Evolutionary conservation across 2,797 vertebrate genomes (phyloP), one percentile per base, ranked within the genome.

Genomic region (Dendrocincla tyrannina): DNA sequence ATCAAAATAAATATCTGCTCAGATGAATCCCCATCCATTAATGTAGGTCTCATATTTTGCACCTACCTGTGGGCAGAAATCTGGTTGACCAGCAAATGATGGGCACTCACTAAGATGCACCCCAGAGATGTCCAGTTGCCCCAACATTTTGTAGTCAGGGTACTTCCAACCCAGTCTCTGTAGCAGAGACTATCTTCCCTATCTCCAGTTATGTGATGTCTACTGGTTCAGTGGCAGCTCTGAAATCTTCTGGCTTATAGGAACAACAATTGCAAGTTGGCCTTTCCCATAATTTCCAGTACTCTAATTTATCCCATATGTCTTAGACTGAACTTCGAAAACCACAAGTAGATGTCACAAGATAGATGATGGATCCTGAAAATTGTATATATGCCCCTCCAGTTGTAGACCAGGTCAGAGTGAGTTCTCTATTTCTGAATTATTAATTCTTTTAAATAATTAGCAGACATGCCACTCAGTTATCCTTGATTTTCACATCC

Each of bases 391-490:
- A 74, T 81, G 79, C 46, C 86, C 58, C 93, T 96, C 55, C 64
- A 92, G 58, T 62, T 73, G 41, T 28, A 89, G 88, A 60, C 46
- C 32, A 66, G 91, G 93, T 96, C 92, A 95, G 66, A 88, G 49
- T 2, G 24, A 84, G 42, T 81, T 92, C 78, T 88, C 74, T 79
- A 55, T 79, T 92, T 92, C 77, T 97, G 63, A 95, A 88, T 91
- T 94, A 94, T 93, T 94, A 95, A 96, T 96, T 88, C 80, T 60
- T 94, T 95, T 95, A 96, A 93, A 94, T 96, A 96, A 97, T 97
- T 97, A 97, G 88, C 79, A 96, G 92, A 91, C 93, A 96, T 81
- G 94, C 68, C 94, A 96, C 91, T 96, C 96, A 97, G 93, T 97
- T 97, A 95, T 86, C 77, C 69, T 79, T 91, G 91, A 95, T 97